Base-by-base conservation (phyloP, 2,797 vertebrate species). In the Allobates femoralis region DNA sequence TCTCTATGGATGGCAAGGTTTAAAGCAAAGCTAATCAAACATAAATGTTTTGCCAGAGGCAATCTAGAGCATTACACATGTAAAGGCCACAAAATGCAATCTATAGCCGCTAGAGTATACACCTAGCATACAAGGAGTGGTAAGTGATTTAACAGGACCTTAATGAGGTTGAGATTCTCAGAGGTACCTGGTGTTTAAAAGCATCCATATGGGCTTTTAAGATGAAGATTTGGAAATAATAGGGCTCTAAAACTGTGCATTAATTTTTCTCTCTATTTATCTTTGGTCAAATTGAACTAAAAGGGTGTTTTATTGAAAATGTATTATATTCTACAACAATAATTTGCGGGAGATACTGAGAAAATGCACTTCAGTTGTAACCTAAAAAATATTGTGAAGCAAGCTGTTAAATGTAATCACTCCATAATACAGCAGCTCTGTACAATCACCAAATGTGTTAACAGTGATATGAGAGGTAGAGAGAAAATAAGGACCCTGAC, bases 1-100 rank as follows among this genome's bases (percentile, higher is more conserved):
- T 69, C 69, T 86, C 86, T 69, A 4, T n/a, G 78, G 81, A 89
- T 76, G 87, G 84, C 15, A 53, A 85, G 89, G 86, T 91, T 90
- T 91, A 90, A 91, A 91, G 89, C 90, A 67, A 86, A 90, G 85
- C 89, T 91, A 90, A 91, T 90, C 89, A 92, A 90, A 91, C 84
- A 86, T 87, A 89, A 91, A 86, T 10, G 34, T 87, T 91, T 89
- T 82, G 79, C 89, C 89, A 83, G 88, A 85, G 71, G 88, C 86
- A 60, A 86, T 51, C 6, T 56, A 46, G 55, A 89, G 67, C 56
- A 12, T 37, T 73, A 32, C 88, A 69, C 74, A 79, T 89, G 85
- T 87, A 3, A 0, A 60, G 28, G 37, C 89, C 84, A 87, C 53
- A 55, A 62, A 88, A 79, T 84, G 56, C 41, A 86, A 75, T 81